Evolutionary conservation across 2,888 invertebrate species (phyloP), one percentile per base, ranked within the genome.

Genomic region (Cephus pulcher): DNA sequence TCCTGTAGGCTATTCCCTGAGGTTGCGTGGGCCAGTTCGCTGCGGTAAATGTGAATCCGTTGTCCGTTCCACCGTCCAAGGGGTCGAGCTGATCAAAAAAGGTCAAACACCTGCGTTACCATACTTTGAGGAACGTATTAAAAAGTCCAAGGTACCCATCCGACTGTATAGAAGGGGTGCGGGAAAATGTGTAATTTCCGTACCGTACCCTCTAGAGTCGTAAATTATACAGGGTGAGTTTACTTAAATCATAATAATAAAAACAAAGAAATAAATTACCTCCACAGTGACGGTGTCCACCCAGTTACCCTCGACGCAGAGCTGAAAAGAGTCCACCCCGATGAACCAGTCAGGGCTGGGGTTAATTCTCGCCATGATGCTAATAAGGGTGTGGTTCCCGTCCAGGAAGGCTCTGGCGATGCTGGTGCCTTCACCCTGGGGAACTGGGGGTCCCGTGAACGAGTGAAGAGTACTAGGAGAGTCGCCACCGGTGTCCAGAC

Each of bases 331-430:
- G 92, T 98, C 97, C 75, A 98, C 95, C 76, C 98, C 98, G 78
- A 97, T 95, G 92, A 98, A 98, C 98, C 98, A 98, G 92, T 98
- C 98, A 3, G 98, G 98, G 32, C 98, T 98, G 32, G 98, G 98
- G 80, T 98, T 95, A 92, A 98, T 96, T 84, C 97, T 94, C 78
- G 97, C 95, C 94, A 98, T 96, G 89, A 98, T 94, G 78, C 98
- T 98, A 84, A 98, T 96, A 96, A 97, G 93, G 6, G 97, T 97
- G 93, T 98, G 98, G 92, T 97, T 97, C 84, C 97, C 97, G 91
- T 98, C 98, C 69, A 97, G 96, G 90, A 98, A 97, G 0, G 97
- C 94, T 11, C 97, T 96, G 23, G 96, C 96, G 79, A 94, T 95
- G 91, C 98, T 95, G 78, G 95, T 96, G n/a, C 95, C 95, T 80